Evolutionary conservation across 1,140 invertebrate genomes (phyloP), one percentile per base, ranked within the genome.

Genomic region (Anastrepha ludens): DNA sequence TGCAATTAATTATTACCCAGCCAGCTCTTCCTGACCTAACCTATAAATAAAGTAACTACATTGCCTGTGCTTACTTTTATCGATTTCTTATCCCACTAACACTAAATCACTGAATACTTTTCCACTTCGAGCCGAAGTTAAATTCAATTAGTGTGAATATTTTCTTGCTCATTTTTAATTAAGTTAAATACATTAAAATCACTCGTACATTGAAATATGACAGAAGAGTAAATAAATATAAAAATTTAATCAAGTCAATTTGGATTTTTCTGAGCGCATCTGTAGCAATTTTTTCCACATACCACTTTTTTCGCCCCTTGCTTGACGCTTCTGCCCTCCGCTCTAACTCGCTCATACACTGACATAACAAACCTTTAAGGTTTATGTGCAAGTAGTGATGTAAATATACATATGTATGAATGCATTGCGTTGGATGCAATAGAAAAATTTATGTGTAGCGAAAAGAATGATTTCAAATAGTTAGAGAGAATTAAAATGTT

Each of bases 371-470:
- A 67, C 29, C 29, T 29, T 29, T 29, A 29, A 29, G 29, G 29
- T 29, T 29, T 29, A 29, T 29, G 3, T 55, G 50, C 50, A 55
- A 8, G 50, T 55, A 29, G 29, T 29, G 29, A 29, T 29, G 1
- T 62, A 62, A 62, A 62, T 15, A 62, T 62, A 62, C 17, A 15
- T 85, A 8, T 85, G 50, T 29, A 7, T 39, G 20, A 47, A 41
- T 59, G 85, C 85, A 62, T 47, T 86, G 85, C 8, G 15, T 20
- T 47, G 74, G 74, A 81, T 81, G 74, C 74, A 81, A 81, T 55
- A 81, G 47, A 81, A 81, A 81, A 81, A 20, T 81, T n/a, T 29
- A 81, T 81, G 9, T 5, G 17, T n/a, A 81, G 55, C 85, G 29
- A 55, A 60, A 60, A 60, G n/a, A 39, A 41, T 86, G 6, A 60